Evolutionary conservation across 2,113 vertebrate genomes (phyloP).

Genomic region (Rhombomys opimus): DNA sequence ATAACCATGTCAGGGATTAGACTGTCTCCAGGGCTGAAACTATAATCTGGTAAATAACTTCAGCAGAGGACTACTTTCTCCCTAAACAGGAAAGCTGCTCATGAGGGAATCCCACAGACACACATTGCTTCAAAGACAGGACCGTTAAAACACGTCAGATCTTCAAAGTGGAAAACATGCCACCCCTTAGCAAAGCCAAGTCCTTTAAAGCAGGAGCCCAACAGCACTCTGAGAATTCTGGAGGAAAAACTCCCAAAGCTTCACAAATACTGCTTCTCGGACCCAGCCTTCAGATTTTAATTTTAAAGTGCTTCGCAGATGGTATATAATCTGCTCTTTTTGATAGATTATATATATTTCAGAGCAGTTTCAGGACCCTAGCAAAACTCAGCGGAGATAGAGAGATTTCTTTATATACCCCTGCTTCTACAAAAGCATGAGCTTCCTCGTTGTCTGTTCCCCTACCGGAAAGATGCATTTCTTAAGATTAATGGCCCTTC

Average conservation of each 20-base stretch:
- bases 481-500: background rate
- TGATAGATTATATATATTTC: constrained; percentile 49
- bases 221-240: constrained; percentile 83
- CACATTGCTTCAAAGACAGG: constrained; percentile 87
- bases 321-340: constrained; percentile 80
- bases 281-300: constrained; percentile 80
- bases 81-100: constrained; percentile 77
- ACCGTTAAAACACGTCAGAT: constrained; percentile 88
- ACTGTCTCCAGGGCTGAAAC: constrained; percentile 84
- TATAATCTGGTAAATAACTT: constrained; percentile 87
- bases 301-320: constrained; percentile 84
- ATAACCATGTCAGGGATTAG: constrained; percentile 83
- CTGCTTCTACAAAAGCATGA: background rate
- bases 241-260: constrained; percentile 84
- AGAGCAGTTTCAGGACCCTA: constrained; percentile 22
- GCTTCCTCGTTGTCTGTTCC: background rate
- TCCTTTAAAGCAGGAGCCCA: constrained; percentile 88
- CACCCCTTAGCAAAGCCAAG: constrained; percentile 87
- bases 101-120: constrained; percentile 86
- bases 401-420: constrained; percentile 3
- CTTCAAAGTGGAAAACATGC: constrained; percentile 88
- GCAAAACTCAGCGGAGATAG: constrained; percentile 2
- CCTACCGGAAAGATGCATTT: background rate
- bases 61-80: constrained; percentile 81
- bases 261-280: constrained; percentile 82